A percentile compares a stretch with the other conserved stretches of the same genome.
These are phyloP conservation scores for Xenopus tropicalis DNA, from an alignment of 2,113 vertebrate genomes.

Conservation along the genomic window UCB_Xtro_10.0 CM004444.2:86782501-86783000, in stretches of 20 bases:
- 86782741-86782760: slow-evolving; percentile 2
- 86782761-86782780: slow-evolving; percentile 17
- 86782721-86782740: neutral
- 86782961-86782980: neutral
- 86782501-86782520: neutral
- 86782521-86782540: neutral
- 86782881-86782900: neutral
- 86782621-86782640: no score
- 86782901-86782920: neutral
- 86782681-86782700: neutral
- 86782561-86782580: neutral
- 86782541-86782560: neutral
- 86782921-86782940: slow-evolving; percentile 27
- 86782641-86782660: neutral
- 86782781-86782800: neutral
- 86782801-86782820: neutral
- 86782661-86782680: neutral
- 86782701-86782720: neutral
- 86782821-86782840: slow-evolving; percentile 7
- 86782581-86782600: neutral
- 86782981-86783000: neutral
- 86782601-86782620: no score
- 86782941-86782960: slow-evolving; percentile 8
- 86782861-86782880: neutral
- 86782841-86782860: neutral